phyloP scores from a whole-genome alignment of 1,140 invertebrate species.

The Dreissena rostriformis region DNA sequence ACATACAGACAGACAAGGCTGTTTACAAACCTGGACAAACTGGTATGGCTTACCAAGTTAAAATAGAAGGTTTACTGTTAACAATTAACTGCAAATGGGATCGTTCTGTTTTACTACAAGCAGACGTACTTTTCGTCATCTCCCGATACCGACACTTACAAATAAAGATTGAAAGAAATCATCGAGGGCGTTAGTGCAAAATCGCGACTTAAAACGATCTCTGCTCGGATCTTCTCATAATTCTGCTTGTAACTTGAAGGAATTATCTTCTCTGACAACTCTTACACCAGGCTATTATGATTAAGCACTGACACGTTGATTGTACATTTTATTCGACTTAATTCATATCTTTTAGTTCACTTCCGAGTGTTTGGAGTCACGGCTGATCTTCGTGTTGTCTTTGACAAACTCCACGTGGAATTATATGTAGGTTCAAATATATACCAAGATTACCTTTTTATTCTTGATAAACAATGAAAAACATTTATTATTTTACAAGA shows the following conservation, averaged over 20 bases:
- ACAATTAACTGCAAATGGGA: neutral
- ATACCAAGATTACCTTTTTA: neutral
- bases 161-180: neutral
- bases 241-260: no score
- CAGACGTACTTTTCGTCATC: neutral
- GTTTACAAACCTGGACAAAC: constrained; percentile 73
- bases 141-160: neutral
- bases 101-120: neutral
- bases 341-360: constrained; percentile 55
- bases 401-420: constrained; percentile 44
- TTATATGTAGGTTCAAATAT: constrained; percentile 18
- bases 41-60: constrained; percentile 46
- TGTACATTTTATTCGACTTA: no score
- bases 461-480: neutral
- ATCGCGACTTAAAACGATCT: no score
- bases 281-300: no score
- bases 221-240: no score
- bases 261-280: no score
- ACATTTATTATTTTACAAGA: neutral
- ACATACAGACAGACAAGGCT: constrained; percentile 71
- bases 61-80: neutral
- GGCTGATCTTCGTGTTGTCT: constrained; percentile 52
- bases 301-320: no score
- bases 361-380: constrained; percentile 58
- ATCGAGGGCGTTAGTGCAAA: neutral